These are phyloP conservation scores for Epistrophe grossulariae DNA, from an alignment of 2,888 invertebrate genomes.

Conservation along the genomic window DNA sequence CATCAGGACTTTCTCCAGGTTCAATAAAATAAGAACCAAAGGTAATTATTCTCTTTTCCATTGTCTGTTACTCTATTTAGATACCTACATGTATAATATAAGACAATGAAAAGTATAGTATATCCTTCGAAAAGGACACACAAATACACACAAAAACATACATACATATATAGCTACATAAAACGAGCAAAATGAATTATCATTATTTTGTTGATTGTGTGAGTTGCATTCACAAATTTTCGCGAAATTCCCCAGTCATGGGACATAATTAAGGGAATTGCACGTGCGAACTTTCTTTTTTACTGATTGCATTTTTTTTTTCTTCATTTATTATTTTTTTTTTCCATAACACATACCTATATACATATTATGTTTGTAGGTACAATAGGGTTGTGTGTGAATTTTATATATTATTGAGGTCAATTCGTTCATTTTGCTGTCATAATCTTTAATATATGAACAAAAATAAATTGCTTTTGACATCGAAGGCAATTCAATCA, in stretches of 20 bases:
- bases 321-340: not conserved
- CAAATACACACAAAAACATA: not conserved
- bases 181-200: conserved; percentile 16
- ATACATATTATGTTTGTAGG: too few species aligned
- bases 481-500: conserved; percentile 24
- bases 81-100: too few species aligned
- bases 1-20: conserved; percentile 21
- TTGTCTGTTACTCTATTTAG: conserved; percentile 4
- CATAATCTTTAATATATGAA: conserved; percentile 1
- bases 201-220: conserved; percentile 24
- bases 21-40: conserved; percentile 24
- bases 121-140: conserved; percentile 12
- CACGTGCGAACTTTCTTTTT: conserved; percentile 20
- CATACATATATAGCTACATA: not conserved
- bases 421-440: conserved; percentile 12
- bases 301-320: conserved; percentile 5
- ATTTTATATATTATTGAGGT: conserved; percentile 2
- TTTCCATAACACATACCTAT: not conserved
- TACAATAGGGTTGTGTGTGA: not conserved
- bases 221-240: conserved; percentile 24
- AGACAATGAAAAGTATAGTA: conserved; percentile 5
- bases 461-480: conserved; percentile 27
- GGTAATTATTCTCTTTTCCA: conserved; percentile 32
- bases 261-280: conserved; percentile 20
- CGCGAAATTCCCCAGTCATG: conserved; percentile 9